A percentile compares a stretch with the other conserved stretches of the same genome.
Evolutionary conservation across 2,113 vertebrate genomes (phyloP).

Genomic region (Gymnorhina tibicen): DNA sequence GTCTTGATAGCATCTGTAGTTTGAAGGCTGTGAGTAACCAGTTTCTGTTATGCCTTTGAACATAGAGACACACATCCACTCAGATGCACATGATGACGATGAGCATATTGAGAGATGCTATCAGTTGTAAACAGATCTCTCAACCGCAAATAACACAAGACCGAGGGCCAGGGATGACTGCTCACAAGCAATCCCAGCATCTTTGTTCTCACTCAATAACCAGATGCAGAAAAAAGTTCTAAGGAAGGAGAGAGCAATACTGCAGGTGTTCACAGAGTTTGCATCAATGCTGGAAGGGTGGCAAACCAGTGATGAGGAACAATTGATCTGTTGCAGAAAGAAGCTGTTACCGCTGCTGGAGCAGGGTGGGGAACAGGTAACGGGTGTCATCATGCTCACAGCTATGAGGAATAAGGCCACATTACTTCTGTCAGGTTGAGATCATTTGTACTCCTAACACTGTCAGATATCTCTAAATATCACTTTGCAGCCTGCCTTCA

Average conservation of each 20-base stretch:
- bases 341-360: background rate
- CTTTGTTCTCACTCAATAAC: background rate
- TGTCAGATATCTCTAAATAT: background rate
- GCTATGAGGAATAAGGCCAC: background rate
- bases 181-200: background rate
- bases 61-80: background rate
- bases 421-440: background rate
- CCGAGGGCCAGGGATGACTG: background rate
- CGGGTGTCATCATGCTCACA: background rate
- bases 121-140: slow-evolving; percentile 9
- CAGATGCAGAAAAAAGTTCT: background rate
- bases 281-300: background rate
- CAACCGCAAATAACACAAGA: background rate
- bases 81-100: background rate
- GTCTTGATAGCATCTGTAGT: background rate
- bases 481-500: background rate
- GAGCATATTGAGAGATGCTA: background rate
- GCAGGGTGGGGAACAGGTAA: background rate
- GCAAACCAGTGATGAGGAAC: background rate
- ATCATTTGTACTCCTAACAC: background rate
- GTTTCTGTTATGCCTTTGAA: background rate
- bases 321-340: background rate
- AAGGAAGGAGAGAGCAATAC: background rate
- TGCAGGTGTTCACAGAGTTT: background rate
- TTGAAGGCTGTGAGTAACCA: background rate